These are phyloP conservation scores for Hylaeus volcanicus DNA, from an alignment of 1,140 invertebrate genomes.

Conservation along the genomic window DNA sequence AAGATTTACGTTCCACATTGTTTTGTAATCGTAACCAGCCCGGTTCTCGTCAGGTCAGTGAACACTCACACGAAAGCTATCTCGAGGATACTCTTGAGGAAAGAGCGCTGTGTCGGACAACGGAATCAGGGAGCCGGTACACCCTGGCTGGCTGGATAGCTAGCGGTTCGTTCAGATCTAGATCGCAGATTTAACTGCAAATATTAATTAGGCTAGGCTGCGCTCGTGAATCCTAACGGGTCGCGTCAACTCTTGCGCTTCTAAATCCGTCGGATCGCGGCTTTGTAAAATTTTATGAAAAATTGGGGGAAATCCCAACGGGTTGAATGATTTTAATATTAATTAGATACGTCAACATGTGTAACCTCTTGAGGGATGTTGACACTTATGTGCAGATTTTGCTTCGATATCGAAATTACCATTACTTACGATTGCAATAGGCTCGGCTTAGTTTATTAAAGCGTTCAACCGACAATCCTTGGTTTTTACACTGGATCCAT, in stretches of 20 bases:
- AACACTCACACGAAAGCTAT: slow-evolving; percentile 63
- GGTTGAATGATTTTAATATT: no score
- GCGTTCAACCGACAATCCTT: no score
- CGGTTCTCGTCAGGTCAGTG: slow-evolving; percentile 63
- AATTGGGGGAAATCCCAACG: no score
- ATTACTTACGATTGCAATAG: no score
- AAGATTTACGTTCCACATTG: slow-evolving; percentile 52
- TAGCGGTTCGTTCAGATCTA: slow-evolving; percentile 76
- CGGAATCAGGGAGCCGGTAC: slow-evolving; percentile 70
- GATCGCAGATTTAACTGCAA: slow-evolving; percentile 73
- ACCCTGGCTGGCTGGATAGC: slow-evolving; percentile 61
- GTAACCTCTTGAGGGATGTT: no score
- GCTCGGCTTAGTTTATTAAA: no score
- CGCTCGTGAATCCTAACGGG: slow-evolving; percentile 63
- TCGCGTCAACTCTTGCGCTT: slow-evolving; percentile 34
- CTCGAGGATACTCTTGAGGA: slow-evolving; percentile 48
- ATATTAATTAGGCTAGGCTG: slow-evolving; percentile 72
- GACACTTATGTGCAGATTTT: no score
- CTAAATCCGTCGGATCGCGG: background rate
- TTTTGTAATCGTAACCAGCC: slow-evolving; percentile 53
- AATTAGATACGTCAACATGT: no score
- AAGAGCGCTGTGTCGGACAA: slow-evolving; percentile 61
- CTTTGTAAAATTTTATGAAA: slow-evolving; percentile 10
- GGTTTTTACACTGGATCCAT: no score
- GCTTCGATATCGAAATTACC: no score